Base-by-base conservation (phyloP, 1,140 invertebrate genomes). In the Ridgeia piscesae region DNA sequence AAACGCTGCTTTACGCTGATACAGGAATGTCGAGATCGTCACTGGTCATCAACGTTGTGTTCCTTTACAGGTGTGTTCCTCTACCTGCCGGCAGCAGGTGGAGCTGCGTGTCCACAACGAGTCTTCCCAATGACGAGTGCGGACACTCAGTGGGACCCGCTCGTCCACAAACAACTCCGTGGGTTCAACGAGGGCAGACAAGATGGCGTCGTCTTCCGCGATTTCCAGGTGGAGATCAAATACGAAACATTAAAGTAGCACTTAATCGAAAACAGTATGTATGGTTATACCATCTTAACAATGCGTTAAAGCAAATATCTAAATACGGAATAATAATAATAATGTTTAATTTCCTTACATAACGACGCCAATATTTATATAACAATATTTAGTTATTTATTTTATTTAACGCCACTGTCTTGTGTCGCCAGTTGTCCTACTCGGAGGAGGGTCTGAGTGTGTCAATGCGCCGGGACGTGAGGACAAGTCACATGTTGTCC, bases 141-240 rank as follows among this genome's bases (percentile, higher is more conserved):
- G 17, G 58, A 77, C 58, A 77, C 58, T 17, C 58, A 21, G 58
- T 77, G 58, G 58, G 27, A 77, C 58, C 58, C 58, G 27, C 58
- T 77, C 58, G 58, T 77, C 58, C 58, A 77, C 58, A 77, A 77
- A 31, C 58, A 77, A 77, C 58, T 77, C 8, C 58, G 58, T 77
- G 8, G 58, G 27, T 31, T 77, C 14, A 77, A 77, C 58, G 11
- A 21, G 58, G 17, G 27, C 14, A 77, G 27, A 77, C 58, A 77
- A 77, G 58, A 77, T 77, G 58, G 58, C 58, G 58, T 77, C 58
- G 58, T 77, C 58, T 77, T 77, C 58, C 58, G 58, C 58, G 58
- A 77, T 31, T 77, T 77, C 58, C 58, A 77, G 58, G 58, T 77
- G 11, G 58, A 77, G 2, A 77, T 50, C 8, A 77, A 17, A 77